A percentile compares a stretch with the other conserved stretches of the same genome.
Evolutionary conservation across 2,888 invertebrate genomes (phyloP).

Genomic region (Latheticus oryzae): DNA sequence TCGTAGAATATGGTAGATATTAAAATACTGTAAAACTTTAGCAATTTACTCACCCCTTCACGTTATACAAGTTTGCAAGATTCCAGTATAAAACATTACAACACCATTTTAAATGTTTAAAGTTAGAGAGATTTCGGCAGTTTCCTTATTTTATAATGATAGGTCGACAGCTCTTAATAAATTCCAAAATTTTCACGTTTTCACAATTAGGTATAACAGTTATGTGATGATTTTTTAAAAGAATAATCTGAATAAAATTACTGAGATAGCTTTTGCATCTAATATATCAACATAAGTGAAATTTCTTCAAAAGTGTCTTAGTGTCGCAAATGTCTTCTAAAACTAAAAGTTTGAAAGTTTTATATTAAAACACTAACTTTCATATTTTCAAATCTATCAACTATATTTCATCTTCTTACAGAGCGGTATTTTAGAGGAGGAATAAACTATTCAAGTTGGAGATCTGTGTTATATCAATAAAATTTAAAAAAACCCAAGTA

Average conservation of each 20-base stretch:
- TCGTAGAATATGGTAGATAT: constrained; percentile 8
- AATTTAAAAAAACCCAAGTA: constrained; percentile 37
- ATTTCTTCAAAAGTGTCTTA: constrained; percentile 26
- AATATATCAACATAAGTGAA: constrained; percentile 33
- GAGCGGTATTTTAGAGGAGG: constrained; percentile 10
- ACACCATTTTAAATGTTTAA: constrained; percentile 17
- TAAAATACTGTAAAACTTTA: constrained; percentile 12
- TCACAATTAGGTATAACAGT: too few species aligned
- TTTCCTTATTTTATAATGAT: constrained; percentile 14
- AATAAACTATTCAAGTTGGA: constrained; percentile 17
- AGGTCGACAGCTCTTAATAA: too few species aligned
- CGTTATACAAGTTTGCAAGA: constrained; percentile 5
- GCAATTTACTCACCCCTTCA: constrained; percentile 10
- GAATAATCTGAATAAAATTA: too few species aligned
- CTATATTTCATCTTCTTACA: constrained; percentile 1
- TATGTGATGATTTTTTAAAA: too few species aligned
- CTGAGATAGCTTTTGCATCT: too few species aligned
- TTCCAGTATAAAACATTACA: constrained; percentile 10
- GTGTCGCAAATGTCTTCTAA: constrained; percentile 15
- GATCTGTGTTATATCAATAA: constrained; percentile 17
- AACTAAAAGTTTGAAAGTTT: constrained; percentile 27
- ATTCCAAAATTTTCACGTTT: too few species aligned
- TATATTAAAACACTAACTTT: constrained; percentile 25
- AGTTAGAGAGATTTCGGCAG: constrained; percentile 10
- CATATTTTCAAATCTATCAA: constrained; percentile 12